Conservation (phyloP, 1,140 invertebrate species). For the Drosophila repletoides region DNA sequence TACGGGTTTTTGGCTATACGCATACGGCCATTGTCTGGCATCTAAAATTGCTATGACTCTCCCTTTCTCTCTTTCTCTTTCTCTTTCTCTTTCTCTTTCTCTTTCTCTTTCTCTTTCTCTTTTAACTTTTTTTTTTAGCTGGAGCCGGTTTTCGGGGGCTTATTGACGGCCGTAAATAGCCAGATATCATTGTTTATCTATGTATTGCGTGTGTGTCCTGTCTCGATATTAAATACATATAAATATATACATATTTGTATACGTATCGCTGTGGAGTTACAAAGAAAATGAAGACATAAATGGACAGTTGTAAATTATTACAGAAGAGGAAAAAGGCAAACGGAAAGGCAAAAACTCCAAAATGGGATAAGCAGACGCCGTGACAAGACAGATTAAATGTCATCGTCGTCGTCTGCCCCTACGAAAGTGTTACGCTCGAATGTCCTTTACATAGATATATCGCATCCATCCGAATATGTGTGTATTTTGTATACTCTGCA, state of each 20-base stretch:
- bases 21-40: conserved; percentile 11
- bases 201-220: conserved; percentile 11
- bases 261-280: conserved; percentile 5
- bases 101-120: no score
- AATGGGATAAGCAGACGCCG: conserved; percentile 43
- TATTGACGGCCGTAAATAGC: conserved; percentile 51
- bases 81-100: no score
- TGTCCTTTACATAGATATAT: conserved; percentile 44
- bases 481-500: conserved; percentile 34
- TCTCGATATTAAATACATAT: conserved; percentile 51
- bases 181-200: conserved; percentile 68
- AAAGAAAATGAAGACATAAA: conserved; percentile 42
- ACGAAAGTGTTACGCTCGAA: conserved; percentile 60
- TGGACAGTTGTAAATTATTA: conserved; percentile 69
- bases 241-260: conserved; percentile 12
- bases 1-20: conserved; percentile 35
- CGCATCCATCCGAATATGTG: background rate
- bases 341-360: conserved; percentile 12
- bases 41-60: background rate
- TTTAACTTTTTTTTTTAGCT: no score
- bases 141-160: background rate
- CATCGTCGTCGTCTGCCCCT: conserved; percentile 15
- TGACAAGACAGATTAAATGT: conserved; percentile 69
- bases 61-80: no score
- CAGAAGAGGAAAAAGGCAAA: conserved; percentile 33